Evolutionary conservation across 2,888 invertebrate genomes (phyloP).

Genomic region (Clitarchus hookeri): DNA sequence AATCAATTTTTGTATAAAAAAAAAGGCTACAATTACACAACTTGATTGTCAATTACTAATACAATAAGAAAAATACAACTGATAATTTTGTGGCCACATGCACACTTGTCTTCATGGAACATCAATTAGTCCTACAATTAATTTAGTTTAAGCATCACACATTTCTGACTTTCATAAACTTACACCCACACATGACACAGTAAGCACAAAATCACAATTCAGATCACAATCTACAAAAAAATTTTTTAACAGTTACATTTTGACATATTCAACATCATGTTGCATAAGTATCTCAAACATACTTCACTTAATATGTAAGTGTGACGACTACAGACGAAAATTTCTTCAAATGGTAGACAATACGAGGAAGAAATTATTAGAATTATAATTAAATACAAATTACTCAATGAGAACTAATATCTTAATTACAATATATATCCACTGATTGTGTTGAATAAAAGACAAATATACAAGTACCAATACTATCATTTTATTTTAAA

Average conservation of each 20-base stretch:
- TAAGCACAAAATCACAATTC: constrained; percentile 1
- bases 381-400: background rate
- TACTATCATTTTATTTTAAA: too few relatives aligned
- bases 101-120: background rate
- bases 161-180: background rate
- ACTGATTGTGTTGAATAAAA: too few relatives aligned
- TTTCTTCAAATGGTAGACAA: background rate
- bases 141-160: background rate
- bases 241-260: background rate
- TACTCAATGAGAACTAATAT: background rate
- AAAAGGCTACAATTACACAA: background rate
- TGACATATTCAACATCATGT: background rate
- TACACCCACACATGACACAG: background rate
- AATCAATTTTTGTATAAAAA: background rate
- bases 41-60: background rate
- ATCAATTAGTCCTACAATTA: background rate
- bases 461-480: too few relatives aligned
- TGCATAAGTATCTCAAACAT: background rate
- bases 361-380: background rate
- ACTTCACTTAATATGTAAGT: background rate
- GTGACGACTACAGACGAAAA: background rate
- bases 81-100: background rate
- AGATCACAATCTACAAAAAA: background rate
- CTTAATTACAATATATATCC: too few relatives aligned
- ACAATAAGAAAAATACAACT: background rate